phyloP scores from a whole-genome alignment of 2,113 vertebrate genomes.

The Craseonycteris thonglongyai region DNA sequence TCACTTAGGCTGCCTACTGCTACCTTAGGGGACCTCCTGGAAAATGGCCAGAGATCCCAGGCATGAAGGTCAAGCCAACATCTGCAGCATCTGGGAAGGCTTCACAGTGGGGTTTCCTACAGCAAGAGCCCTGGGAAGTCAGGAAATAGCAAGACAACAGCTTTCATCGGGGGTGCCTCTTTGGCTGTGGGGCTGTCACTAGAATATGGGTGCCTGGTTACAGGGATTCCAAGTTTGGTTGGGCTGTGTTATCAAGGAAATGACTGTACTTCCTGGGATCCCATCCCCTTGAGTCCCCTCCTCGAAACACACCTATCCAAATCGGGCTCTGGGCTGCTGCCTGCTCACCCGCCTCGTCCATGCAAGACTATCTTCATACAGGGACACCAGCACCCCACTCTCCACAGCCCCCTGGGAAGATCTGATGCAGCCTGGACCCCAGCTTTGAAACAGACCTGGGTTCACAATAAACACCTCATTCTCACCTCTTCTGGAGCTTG shows the following conservation, averaged over 20 bases:
- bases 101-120: not conserved
- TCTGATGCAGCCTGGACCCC: not conserved
- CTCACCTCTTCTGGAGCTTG: not conserved
- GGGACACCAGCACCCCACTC: not conserved
- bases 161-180: not conserved
- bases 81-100: too few relatives aligned
- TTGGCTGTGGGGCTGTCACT: not conserved
- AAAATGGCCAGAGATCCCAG: fast-evolving
- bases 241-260: not conserved
- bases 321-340: not conserved
- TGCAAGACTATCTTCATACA: not conserved
- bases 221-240: not conserved
- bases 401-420: not conserved
- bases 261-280: not conserved
- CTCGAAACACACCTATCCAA: not conserved
- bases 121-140: not conserved
- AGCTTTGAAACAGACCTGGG: not conserved
- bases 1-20: fast-evolving
- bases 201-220: not conserved
- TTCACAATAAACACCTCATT: not conserved
- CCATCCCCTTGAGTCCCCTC: not conserved
- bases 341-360: not conserved
- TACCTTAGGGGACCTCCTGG: not conserved
- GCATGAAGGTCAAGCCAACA: not conserved
- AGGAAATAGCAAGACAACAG: not conserved